Conservation (phyloP, 2,113 vertebrate genomes). For the Amphiprion percula region DNA sequence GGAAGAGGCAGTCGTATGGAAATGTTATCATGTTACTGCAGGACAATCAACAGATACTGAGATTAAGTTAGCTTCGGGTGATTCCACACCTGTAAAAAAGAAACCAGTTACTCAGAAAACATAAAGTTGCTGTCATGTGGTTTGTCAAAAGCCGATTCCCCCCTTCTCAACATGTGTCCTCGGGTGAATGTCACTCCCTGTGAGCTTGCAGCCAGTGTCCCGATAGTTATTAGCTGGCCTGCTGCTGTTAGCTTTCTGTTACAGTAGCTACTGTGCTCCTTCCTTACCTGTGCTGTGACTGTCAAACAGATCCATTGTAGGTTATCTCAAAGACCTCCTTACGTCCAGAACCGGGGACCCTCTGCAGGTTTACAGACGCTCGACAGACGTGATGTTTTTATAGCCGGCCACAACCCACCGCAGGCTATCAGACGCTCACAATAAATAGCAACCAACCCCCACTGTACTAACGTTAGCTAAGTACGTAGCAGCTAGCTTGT, state of each 20-base stretch:
- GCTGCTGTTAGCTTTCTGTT: slow-evolving; percentile 55
- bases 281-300: slow-evolving; percentile 74
- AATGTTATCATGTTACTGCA: slow-evolving; percentile 2
- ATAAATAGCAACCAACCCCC: slow-evolving; percentile 18
- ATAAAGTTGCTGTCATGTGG: not conserved
- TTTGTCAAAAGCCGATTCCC: not conserved
- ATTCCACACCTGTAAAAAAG: not conserved
- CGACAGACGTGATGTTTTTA: slow-evolving; percentile 12
- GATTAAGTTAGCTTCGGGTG: slow-evolving; percentile 15
- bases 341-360: not conserved
- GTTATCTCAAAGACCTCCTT: not conserved
- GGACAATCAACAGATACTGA: not conserved
- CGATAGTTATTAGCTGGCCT: slow-evolving; percentile 68
- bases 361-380: not conserved
- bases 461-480: slow-evolving; percentile 47
- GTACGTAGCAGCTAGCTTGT: slow-evolving; percentile 65
- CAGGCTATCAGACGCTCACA: slow-evolving; percentile 12
- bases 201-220: slow-evolving; percentile 39
- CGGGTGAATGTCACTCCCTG: slow-evolving; percentile 64
- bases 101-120: not conserved
- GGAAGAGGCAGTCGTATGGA: not conserved
- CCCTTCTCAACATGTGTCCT: slow-evolving; percentile 50
- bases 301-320: slow-evolving; percentile 78
- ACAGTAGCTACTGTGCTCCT: not conserved
- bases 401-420: slow-evolving; percentile 16